Evolutionary conservation across 2,113 vertebrate genomes (phyloP), one percentile per base, ranked within the genome.

Genomic region (Phalacrocorax brasilianus): DNA sequence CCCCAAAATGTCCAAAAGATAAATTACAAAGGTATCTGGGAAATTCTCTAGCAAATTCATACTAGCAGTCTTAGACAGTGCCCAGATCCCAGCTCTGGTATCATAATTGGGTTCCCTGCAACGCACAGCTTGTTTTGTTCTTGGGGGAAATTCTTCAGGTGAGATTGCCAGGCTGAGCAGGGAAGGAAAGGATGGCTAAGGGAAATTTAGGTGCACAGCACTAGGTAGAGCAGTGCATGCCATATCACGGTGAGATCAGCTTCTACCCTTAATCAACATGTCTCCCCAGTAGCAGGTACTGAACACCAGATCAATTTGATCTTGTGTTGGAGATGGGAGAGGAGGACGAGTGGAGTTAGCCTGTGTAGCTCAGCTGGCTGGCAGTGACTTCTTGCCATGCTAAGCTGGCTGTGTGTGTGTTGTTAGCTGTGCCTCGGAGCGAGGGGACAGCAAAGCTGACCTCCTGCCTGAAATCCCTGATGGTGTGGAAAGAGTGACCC

Each of bases 351-450:
- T 0, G 2, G 17, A 32, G 12, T 24, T 12, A 56, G 30, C 18
- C 18, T 1, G 0, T 5, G 22, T 24, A 24, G 30, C 30, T 32
- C 38, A 22, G 30, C 32, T 50, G 32, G 33, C 27, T 28, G 49
- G 12, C 2, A 4, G 22, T 32, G 62, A 50, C 47, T 49, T 33
- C 47, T 38, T 23, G 23, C 14, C 59, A 5, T 2, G 26, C 27
- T 38, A 19, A 21, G 44, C 50, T 26, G 19, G 59, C 22, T n/a
- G 38, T 0, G 0, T 4, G 14, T 4, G 14, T 18, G 23, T 11
- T 20, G 12, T 14, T 55, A 56, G 17, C n/a, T 49, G 55, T 30
- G 35, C 35, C 79, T 66, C 4, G 7, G 8, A 38, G 53, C 9
- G 4, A 76, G 53, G 42, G 21, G 24, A 40, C 0, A 3, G 67